Percentiles rank a stretch among this genome's conserved stretches.
phyloP scores from a whole-genome alignment of 2,113 vertebrate genomes.

The Balaenoptera acutorostrata region DNA sequence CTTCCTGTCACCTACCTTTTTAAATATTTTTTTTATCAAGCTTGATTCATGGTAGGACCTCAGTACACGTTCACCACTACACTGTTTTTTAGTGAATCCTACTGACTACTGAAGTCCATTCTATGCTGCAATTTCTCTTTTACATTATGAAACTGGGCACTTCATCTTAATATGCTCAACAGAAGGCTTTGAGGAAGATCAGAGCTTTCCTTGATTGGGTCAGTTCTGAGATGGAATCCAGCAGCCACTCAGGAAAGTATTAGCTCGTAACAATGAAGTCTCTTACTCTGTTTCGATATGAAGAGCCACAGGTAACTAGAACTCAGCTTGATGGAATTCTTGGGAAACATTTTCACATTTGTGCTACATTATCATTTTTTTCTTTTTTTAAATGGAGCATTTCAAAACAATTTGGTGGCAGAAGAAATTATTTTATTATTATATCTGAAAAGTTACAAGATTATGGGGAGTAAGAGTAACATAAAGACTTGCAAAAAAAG shows the following conservation, averaged over 20 bases:
- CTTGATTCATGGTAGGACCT: fast-evolving
- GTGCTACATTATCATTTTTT: not conserved
- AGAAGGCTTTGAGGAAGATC: not conserved
- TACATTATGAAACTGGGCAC: not conserved
- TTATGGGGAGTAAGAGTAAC: not conserved
- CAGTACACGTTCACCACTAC: fast-evolving
- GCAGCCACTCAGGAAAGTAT: not conserved
- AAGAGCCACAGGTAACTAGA: not conserved
- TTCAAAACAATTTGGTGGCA: not conserved
- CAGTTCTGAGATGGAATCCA: not conserved
- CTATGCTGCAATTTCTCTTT: not conserved
- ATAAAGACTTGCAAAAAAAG: not conserved
- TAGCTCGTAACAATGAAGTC: not conserved
- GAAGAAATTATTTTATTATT: not conserved
- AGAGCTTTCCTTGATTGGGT: not conserved
- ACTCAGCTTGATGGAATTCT: not conserved
- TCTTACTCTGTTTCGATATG: not conserved
- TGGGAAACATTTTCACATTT: not conserved
- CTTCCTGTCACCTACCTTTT: not conserved
- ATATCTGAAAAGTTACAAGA: slow-evolving; percentile 8
- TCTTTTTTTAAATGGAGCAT: not conserved
- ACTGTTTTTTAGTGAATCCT: too few species aligned
- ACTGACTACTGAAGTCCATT: not conserved
- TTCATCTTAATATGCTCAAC: not conserved
- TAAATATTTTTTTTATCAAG: not conserved